Conservation (phyloP, 1,140 invertebrate genomes). For the Drosophila triauraria region DNA sequence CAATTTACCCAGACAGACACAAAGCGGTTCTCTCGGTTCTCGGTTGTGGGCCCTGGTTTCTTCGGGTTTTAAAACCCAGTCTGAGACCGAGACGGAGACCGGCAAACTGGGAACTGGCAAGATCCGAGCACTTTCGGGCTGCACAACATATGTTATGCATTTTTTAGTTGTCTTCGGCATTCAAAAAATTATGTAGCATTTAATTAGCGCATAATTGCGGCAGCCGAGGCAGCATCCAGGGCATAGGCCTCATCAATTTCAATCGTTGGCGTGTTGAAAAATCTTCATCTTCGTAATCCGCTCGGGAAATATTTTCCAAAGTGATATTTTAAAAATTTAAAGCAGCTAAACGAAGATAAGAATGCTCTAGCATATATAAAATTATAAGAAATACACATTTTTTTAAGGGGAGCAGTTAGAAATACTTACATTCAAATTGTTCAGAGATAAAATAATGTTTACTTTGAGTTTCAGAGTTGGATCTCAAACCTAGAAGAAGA, state of each 20-base stretch:
- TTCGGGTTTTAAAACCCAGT: background rate
- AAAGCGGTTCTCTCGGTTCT: constrained; percentile 48
- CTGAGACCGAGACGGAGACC: constrained; percentile 20
- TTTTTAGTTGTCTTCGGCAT: constrained; percentile 81
- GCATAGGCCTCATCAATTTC: constrained; percentile 48
- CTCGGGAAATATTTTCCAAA: background rate
- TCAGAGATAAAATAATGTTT: background rate
- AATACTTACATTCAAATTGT: constrained; percentile 18
- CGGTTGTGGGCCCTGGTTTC: constrained; percentile 13
- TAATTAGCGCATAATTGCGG: constrained; percentile 82
- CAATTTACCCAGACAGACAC: constrained; percentile 43
- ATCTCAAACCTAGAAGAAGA: constrained; percentile 1
- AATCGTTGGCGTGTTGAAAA: constrained; percentile 34
- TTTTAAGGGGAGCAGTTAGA: background rate
- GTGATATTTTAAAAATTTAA: background rate
- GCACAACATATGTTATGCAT: constrained; percentile 82
- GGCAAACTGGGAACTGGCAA: constrained; percentile 8
- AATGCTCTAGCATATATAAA: background rate
- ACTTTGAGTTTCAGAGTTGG: background rate
- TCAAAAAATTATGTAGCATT: constrained; percentile 82
- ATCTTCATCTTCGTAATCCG: constrained; percentile 25
- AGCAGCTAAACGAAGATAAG: background rate
- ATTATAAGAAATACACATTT: no score
- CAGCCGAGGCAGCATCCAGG: constrained; percentile 21
- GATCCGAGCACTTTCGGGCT: constrained; percentile 33